Evolutionary conservation across 2,113 vertebrate genomes (phyloP), one percentile per base, ranked within the genome.

Genomic region (Engraulis encrasicolus): DNA sequence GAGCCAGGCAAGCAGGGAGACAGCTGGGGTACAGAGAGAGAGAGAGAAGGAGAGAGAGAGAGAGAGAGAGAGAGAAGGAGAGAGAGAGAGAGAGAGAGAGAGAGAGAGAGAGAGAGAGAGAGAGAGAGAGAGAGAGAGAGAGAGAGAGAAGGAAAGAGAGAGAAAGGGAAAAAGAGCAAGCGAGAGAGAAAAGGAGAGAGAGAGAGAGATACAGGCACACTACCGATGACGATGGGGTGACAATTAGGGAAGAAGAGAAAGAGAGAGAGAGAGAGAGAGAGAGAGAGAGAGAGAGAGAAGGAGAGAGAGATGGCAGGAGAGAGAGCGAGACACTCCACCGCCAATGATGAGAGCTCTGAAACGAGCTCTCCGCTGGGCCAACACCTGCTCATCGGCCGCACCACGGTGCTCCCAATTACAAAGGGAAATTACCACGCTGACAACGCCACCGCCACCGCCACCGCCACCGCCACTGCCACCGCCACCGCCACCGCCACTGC

Each of bases 381-480:
- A 81, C 88, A 89, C 84, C 88, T 89, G 88, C 84, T 79, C 82
- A 48, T 79, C 49, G 48, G n/a, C n/a, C 86, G 74, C 40, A 20
- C 66, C 48, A 50, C 36, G 50, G 49, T 45, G 48, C 37, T 38
- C 37, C 15, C 82, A 83, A 78, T 52, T 61, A 85, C 74, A 81
- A 54, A 45, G 19, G 83, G 61, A 54, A 85, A 74, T 74, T 74
- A 74, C 66, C 27, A 31, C 66, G 23, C 58, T 7, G 58, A 66
- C 58, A 23, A 23, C 58, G n/a, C 58, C 58, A 27, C 5, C 20
- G 23, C 3, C 19, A 27, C 7, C 58, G 23, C n/a, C 20, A n/a
- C n/a, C 58, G n/a, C 12, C 27, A 52, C 48, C 54, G 4, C 79
- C 82, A 66, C 74, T 50, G 50, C 17, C 82, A 66, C 74, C 52